These are phyloP conservation scores for Drosophila tristis DNA, from an alignment of 1,140 invertebrate species.

Conservation along the genomic window DNA sequence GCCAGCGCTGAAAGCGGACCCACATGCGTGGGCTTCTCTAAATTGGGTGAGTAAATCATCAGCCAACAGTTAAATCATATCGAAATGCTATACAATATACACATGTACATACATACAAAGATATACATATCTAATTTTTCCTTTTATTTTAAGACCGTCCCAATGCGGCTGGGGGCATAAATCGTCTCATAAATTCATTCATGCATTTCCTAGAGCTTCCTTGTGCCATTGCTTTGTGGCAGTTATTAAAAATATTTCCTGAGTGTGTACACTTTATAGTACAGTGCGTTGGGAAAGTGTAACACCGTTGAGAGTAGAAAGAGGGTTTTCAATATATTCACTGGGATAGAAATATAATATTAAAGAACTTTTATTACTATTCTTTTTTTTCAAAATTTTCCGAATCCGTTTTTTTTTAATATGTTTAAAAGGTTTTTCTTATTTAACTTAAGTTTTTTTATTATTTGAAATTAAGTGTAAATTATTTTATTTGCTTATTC, in stretches of 20 bases:
- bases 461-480: too few species aligned
- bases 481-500: too few species aligned
- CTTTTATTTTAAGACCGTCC: constrained; percentile 31
- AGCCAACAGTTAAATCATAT: constrained; percentile 18
- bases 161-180: not conserved
- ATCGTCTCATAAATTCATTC: constrained; percentile 56
- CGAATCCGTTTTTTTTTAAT: too few species aligned
- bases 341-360: too few species aligned
- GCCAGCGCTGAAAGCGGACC: constrained; percentile 60
- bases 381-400: too few species aligned
- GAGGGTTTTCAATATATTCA: too few species aligned
- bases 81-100: not conserved
- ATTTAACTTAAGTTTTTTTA: too few species aligned
- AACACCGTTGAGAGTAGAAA: not conserved
- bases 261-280: not conserved
- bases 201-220: constrained; percentile 47
- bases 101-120: constrained; percentile 13
- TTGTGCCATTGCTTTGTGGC: constrained; percentile 25
- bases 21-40: constrained; percentile 74
- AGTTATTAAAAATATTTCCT: constrained; percentile 54
- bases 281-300: constrained; percentile 4
- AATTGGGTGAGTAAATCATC: constrained; percentile 73
- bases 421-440: too few species aligned
- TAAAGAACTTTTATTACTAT: too few species aligned
- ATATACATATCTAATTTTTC: constrained; percentile 29